Base-by-base conservation (phyloP, 1,140 invertebrate genomes). In the Portunus trituberculatus region DNA sequence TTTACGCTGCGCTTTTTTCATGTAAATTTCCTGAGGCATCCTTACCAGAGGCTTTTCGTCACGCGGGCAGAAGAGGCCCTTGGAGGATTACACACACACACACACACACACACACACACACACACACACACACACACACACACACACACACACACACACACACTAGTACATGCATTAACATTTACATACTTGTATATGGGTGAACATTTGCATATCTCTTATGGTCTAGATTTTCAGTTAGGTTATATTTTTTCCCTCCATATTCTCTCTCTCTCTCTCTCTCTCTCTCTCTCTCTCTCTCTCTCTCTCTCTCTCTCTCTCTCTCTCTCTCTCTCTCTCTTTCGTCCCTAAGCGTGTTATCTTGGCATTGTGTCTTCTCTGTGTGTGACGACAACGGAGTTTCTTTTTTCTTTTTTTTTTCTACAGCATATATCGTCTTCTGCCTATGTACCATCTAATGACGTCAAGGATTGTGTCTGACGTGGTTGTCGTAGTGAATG, bases 141-240 rank as follows among this genome's bases (percentile, higher is more conserved):
- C 86, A 88, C 86, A 88, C 86, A 88, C 86, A 88, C 86, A 88
- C 29, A 88, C 86, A 88, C 86, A 88, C 86, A 88, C 12, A 88
- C 29, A 88, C 86, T 29, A 25, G 31, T 29, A 88, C 86, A 88
- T 29, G 31, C 86, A 88, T 28, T 31, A 4, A 87, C 84, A 87
- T n/a, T 20, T n/a, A 76, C n/a, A 76, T 76, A 76, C 67, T 20
- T 76, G 20, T n/a, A n/a, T 25, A n/a, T 76, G 67, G 67, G 20
- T 76, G 25, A n/a, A 76, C 67, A 76, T 76, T 76, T 16, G 67
- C 67, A 76, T 76, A 76, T 76, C n/a, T 25, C 67, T 6, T 39
- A n/a, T 76, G 67, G 67, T 76, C 67, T 20, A 76, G 7, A 76
- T 76, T 76, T 76, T 76, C n/a, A 76, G 67, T 76, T 76, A 7